Base-by-base conservation (phyloP, 2,888 invertebrate genomes). In the Hedychridium roseum region DNA sequence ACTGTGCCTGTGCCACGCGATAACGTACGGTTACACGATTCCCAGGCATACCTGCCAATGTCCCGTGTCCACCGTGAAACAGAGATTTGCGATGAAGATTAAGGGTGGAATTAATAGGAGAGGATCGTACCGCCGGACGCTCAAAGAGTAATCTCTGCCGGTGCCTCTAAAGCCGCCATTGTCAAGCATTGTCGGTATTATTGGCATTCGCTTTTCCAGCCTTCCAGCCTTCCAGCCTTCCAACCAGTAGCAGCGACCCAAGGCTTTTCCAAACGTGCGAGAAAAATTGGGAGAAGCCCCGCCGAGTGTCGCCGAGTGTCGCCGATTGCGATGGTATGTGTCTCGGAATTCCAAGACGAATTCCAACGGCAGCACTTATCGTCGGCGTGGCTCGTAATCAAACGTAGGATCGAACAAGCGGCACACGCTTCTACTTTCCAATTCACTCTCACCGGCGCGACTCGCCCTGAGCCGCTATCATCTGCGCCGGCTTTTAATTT, bases 41-140 rank as follows among this genome's bases (percentile, higher is more conserved):
- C 39, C 16, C 31, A 31, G 14, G 6, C 11, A 62, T 65, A 65
- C 57, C 60, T 60, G 65, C 61, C 65, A 64, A 63, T 66, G 62
- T 68, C 64, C 59, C 56, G 49, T 60, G 63, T 62, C 58, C 61
- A 50, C 53, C 41, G 46, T 44, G 11, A 14, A n/a, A 11, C 5
- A 46, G 46, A 65, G 68, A 68, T 68, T 68, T 56, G 60, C 59
- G 61, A 66, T 60, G 48, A 58, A 66, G 66, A 68, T 69, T 64
- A 57, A 54, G 49, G 51, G 52, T 51, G 61, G 61, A 66, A 66
- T 68, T 65, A 64, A 64, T 68, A 65, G 64, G 63, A 66, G 57
- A 57, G 43, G 30, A 53, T 50, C 39, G 30, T 43, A 16, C 42
- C 18, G 11, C 23, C 36, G 11, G 16, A n/a, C n/a, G n/a, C n/a